Base-by-base conservation (phyloP, 2,888 invertebrate species). In the Mechanitis mazaeus region DNA sequence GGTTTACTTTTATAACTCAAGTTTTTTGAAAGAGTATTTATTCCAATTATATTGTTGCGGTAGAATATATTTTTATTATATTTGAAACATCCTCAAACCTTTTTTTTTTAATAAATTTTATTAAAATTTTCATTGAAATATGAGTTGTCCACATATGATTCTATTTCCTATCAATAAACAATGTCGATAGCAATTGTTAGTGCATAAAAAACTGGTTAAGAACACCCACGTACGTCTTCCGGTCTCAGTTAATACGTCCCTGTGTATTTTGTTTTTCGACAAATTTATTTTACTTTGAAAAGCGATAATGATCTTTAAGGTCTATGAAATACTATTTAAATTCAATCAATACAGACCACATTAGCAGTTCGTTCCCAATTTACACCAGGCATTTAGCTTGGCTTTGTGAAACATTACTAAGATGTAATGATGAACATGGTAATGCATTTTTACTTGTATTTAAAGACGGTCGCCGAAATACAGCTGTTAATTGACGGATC, bases 321-420 rank as follows among this genome's bases (percentile, higher is more conserved):
- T 57, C 55, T 69, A 64, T 67, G 68, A 64, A 65, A 70, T 79
- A 82, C 71, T 74, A 68, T 70, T 72, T 69, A 46, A 59, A 57
- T 60, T 57, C 61, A 58, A 54, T 63, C 64, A 65, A 67, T 70
- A 65, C 33, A 67, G 68, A 68, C 69, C 69, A 68, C 64, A 71
- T 71, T 71, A 77, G 78, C 77, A 75, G 77, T 79, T 75, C 74
- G 72, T 78, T 75, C 75, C 81, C 83, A 88, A 88, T 88, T 88
- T 82, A 87, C 87, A 88, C 87, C 76, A 79, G 77, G 80, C 84
- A 76, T 85, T 87, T 87, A 89, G 85, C 88, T 85, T 81, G 84
- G 81, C 79, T 85, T 86, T 75, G 88, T 85, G 88, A 89, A 89
- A 85, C 83, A 81, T 82, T 80, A 85, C 83, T 77, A 73, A 83